These are phyloP conservation scores for Prolemur simus DNA, from an alignment of 2,113 vertebrate species.

Conservation along the genomic window DNA sequence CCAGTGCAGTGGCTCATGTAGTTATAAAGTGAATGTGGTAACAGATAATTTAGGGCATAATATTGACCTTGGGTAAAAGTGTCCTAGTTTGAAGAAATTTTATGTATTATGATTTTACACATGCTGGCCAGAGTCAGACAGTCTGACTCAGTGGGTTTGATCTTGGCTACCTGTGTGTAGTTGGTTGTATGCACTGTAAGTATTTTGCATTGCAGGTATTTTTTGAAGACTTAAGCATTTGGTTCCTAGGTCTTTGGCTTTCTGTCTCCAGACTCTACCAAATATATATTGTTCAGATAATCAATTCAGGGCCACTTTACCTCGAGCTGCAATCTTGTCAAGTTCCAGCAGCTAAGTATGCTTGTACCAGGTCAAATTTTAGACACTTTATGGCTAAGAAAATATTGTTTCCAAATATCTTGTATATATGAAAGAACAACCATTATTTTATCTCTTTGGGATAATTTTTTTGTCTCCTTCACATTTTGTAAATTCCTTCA, in stretches of 20 bases:
- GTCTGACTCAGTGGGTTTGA: background rate
- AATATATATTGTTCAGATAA: background rate
- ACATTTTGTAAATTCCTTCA: background rate
- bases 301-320: background rate
- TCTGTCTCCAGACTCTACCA: background rate
- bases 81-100: background rate
- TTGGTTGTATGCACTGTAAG: background rate
- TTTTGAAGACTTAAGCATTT: background rate
- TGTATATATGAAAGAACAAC: background rate
- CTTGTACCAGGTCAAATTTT: background rate
- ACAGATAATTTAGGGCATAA: background rate
- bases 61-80: slow-evolving; percentile 13
- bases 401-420: background rate
- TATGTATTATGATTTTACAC: background rate
- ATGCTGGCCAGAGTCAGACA: background rate
- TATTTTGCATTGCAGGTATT: background rate
- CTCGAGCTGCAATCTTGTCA: background rate
- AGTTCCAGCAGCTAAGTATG: background rate
- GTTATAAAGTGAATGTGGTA: background rate
- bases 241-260: background rate
- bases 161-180: background rate
- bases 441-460: slow-evolving; percentile 19
- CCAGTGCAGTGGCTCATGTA: background rate
- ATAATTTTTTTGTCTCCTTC: background rate
- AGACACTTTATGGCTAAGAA: background rate